phyloP scores from a whole-genome alignment of 2,888 invertebrate genomes.

The Plemyria rubiginata region DNA sequence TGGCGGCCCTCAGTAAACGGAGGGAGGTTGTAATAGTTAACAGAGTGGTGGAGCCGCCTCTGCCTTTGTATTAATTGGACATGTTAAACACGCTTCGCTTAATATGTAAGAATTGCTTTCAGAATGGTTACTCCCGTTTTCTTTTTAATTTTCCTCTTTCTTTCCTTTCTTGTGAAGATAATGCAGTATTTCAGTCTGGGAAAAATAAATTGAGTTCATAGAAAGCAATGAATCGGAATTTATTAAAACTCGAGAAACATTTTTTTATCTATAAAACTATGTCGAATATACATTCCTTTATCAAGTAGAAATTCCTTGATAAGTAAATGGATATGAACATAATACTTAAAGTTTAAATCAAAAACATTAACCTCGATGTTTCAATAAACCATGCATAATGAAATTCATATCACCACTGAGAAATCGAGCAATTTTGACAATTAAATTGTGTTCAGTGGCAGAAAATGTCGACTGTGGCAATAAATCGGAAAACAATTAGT shows the following conservation, averaged over 20 bases:
- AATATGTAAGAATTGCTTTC: constrained; percentile 71
- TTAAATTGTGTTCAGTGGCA: constrained; percentile 58
- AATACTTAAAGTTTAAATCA: too few species aligned
- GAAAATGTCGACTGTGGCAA: constrained; percentile 54
- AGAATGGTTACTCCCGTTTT: constrained; percentile 54
- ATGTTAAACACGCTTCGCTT: constrained; percentile 78
- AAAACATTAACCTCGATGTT: too few species aligned
- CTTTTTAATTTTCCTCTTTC: constrained; percentile 54
- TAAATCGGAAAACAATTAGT: constrained; percentile 78
- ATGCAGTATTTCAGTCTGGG: constrained; percentile 23
- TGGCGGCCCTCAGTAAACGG: constrained; percentile 71
- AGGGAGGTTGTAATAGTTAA: constrained; percentile 77
- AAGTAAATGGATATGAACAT: too few species aligned
- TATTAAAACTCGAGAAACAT: constrained; percentile 4
- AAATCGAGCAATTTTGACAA: constrained; percentile 47
- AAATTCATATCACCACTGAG: constrained; percentile 41
- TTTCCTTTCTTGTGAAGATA: constrained; percentile 47
- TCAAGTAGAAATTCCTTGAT: too few species aligned
- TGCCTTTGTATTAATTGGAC: constrained; percentile 78
- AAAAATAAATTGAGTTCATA: constrained; percentile 25
- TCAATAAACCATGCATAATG: constrained; percentile 30
- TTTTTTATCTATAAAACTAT: neutral
- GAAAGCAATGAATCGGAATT: constrained; percentile 27
- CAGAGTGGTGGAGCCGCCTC: constrained; percentile 66
- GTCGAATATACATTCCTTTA: neutral